phyloP scores from a whole-genome alignment of 2,797 vertebrate genomes.

The Manis pentadactyla region DNA sequence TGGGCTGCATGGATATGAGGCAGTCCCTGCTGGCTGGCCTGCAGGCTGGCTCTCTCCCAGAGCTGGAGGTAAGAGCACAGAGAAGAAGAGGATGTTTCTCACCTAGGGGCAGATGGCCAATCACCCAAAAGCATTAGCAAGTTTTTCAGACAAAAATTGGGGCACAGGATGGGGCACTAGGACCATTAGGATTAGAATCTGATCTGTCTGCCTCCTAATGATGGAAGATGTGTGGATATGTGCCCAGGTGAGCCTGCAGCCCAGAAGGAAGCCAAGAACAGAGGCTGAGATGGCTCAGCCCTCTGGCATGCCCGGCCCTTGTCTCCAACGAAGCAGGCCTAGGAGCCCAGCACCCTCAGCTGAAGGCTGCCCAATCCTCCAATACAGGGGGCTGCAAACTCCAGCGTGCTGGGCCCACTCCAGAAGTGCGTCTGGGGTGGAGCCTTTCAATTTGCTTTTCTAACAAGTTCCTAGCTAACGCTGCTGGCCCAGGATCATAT shows the following conservation, averaged over 20 bases:
- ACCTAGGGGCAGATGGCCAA: not conserved
- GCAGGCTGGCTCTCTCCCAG: not conserved
- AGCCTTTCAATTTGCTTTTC: not conserved
- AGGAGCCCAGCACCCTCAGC: not conserved
- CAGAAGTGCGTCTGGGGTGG: not conserved
- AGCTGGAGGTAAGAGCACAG: not conserved
- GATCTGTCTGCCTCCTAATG: not conserved
- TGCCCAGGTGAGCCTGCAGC: not conserved
- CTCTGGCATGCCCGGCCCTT: not conserved
- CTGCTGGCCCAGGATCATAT: not conserved
- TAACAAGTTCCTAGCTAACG: not conserved
- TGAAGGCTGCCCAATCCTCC: not conserved
- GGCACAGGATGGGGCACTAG: not conserved
- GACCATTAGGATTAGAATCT: not conserved
- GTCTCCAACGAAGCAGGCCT: not conserved
- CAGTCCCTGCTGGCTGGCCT: not conserved
- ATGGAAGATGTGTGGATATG: not conserved
- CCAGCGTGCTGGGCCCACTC: not conserved
- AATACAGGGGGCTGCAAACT: fast-evolving
- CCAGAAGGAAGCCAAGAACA: not conserved
- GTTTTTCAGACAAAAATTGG: not conserved
- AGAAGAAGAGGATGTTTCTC: not conserved
- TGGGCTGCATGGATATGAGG: not conserved
- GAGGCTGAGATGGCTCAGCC: not conserved
- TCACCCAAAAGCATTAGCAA: not conserved